A percentile compares a stretch with the other conserved stretches of the same genome.
Evolutionary conservation across 2,113 vertebrate genomes (phyloP).

Genomic region (Ovis canadensis): DNA sequence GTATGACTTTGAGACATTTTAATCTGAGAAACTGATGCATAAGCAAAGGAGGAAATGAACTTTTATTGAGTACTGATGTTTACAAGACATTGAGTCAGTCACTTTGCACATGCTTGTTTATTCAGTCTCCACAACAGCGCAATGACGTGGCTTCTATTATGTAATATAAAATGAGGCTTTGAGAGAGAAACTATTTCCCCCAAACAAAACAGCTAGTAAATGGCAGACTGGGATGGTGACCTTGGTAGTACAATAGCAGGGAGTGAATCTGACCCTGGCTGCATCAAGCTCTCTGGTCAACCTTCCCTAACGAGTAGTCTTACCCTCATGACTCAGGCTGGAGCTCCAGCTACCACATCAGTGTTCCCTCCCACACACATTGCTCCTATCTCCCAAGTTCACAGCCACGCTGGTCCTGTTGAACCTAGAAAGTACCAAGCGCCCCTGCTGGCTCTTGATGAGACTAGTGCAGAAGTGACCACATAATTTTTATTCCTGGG

Average conservation of each 20-base stretch:
- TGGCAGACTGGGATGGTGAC: neutral
- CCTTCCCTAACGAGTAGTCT: neutral
- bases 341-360: neutral
- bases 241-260: neutral
- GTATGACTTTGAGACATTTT: neutral
- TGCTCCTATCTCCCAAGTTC: slow-evolving; percentile 71
- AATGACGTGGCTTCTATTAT: neutral
- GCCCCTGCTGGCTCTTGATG: neutral
- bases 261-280: neutral
- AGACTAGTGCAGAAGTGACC: neutral
- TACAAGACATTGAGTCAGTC: neutral
- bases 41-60: neutral
- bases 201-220: neutral
- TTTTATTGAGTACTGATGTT: neutral
- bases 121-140: neutral
- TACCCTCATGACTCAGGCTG: neutral
- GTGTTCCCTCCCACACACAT: neutral
- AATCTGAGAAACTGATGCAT: neutral
- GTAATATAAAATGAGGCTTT: neutral
- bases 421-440: accelerated
- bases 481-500: neutral
- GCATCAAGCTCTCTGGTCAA: neutral
- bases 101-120: neutral
- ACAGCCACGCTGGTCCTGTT: accelerated
- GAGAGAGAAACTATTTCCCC: neutral